Evolutionary conservation across 2,888 invertebrate genomes (phyloP), one percentile per base, ranked within the genome.

Genomic region (Chrysodeixis includens): DNA sequence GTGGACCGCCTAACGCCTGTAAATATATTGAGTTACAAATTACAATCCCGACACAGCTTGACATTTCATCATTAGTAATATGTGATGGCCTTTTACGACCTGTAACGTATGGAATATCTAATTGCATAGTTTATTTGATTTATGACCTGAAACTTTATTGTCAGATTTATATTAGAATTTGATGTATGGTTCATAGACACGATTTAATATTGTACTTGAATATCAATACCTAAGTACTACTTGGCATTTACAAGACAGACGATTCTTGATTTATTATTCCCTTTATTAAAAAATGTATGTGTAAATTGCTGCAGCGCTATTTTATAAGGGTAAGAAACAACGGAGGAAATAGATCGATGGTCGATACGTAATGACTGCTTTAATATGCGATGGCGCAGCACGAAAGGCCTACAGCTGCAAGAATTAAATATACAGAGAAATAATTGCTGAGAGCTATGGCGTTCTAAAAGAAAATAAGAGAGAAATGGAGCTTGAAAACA

Each of bases 21-120:
- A 66, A 68, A 71, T 69, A 66, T 75, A 78, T 78, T 61, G 66
- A 62, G 64, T 78, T 78, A 78, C 79, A 56, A 78, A 66, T 64
- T 51, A 69, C 68, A 59, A 30, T 51, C 56, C 56, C 20, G 35
- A 53, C 58, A 58, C 52, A 64, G 63, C 20, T 61, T 72, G 72
- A 70, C 57, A 49, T 56, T 55, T 51, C 54, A 57, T 75, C 46
- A 56, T 65, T 70, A 32, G 26, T 56, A 30, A 49, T 49, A 10
- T 49, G 18, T 49, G 10, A 49, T 49, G 20, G 46, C 5, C 9
- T 10, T 10, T 18, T 20, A 49, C 9, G 46, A 18, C 9, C 46
- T 18, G 5, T 16, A 49, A 10, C 20, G 46, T 49, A 10, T 20
- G 18, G 46, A 49, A 10, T 18, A 49, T 20, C 18, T 49, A 49